Evolutionary conservation across 2,888 invertebrate species (phyloP).

Genomic region (Baccha elongata): DNA sequence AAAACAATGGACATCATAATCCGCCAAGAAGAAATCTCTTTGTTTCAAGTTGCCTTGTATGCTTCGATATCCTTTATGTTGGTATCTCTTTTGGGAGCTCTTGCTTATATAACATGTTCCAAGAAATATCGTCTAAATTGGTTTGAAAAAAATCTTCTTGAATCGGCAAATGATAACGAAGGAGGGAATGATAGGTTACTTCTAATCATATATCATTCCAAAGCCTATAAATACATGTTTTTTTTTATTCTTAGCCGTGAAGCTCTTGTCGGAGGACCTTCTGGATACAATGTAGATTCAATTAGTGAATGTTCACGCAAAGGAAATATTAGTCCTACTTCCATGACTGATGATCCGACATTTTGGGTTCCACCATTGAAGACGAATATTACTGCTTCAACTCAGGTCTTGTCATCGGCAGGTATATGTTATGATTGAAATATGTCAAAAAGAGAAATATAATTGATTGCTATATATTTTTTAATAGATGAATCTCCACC

Average conservation of each 20-base stretch:
- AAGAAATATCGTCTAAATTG: conserved; percentile 84
- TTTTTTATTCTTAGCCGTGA: conserved; percentile 80
- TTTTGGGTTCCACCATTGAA: conserved; percentile 83
- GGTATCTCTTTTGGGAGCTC: conserved; percentile 82
- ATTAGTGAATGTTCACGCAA: conserved; percentile 81
- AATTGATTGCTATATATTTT: not conserved
- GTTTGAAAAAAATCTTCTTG: conserved; percentile 85
- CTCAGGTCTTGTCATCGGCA: conserved; percentile 71
- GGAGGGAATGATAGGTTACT: conserved; percentile 81
- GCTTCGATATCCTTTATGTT: conserved; percentile 83
- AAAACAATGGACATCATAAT: conserved; percentile 81
- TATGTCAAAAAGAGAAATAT: not conserved
- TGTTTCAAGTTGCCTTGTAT: conserved; percentile 82
- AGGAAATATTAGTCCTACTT: conserved; percentile 81
- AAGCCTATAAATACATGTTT: not conserved
- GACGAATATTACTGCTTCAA: conserved; percentile 65
- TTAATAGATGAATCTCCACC: conserved; percentile 81
- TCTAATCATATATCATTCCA: not conserved
- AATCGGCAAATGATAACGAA: conserved; percentile 82
- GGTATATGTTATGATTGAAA: too few relatives aligned
- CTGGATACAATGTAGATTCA: conserved; percentile 81
- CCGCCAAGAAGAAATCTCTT: conserved; percentile 81
- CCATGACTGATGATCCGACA: conserved; percentile 82
- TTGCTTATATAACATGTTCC: conserved; percentile 84
- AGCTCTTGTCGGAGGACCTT: conserved; percentile 80